These are phyloP conservation scores for Onychostoma macrolepis DNA, from an alignment of 2,113 vertebrate species.

Conservation along the genomic window DNA sequence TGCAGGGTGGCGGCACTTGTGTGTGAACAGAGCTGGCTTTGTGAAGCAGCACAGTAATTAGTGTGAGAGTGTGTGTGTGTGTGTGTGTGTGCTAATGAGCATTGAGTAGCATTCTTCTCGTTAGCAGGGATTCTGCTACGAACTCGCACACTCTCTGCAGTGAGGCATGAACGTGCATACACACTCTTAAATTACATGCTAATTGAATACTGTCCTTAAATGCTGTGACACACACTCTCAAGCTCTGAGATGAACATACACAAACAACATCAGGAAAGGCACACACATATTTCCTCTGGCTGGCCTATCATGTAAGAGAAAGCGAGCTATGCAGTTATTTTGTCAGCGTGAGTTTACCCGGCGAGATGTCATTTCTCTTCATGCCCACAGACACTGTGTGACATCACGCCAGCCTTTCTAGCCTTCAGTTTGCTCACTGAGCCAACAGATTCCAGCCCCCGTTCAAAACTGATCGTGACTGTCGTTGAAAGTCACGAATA, in stretches of 20 bases:
- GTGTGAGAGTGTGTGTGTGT: constrained; percentile 35
- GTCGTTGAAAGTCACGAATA: neutral
- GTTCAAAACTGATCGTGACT: neutral
- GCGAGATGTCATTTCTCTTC: constrained; percentile 50
- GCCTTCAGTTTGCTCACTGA: constrained; percentile 33
- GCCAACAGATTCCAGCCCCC: neutral
- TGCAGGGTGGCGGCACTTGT: constrained; percentile 62
- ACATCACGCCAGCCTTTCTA: constrained; percentile 29
- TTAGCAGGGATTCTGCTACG: constrained; percentile 43
- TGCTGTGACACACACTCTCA: constrained; percentile 47
- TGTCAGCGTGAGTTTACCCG: constrained; percentile 44
- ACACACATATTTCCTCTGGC: constrained; percentile 25
- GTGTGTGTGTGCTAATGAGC: constrained; percentile 51
- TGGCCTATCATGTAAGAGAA: constrained; percentile 27
- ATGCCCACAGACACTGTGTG: constrained; percentile 31
- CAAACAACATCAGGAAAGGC: constrained; percentile 47
- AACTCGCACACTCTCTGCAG: constrained; percentile 44
- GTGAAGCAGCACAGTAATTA: constrained; percentile 64
- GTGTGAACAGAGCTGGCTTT: constrained; percentile 75
- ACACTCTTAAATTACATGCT: constrained; percentile 46
- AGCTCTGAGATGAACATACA: constrained; percentile 46
- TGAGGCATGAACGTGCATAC: constrained; percentile 28
- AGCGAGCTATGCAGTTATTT: constrained; percentile 49
- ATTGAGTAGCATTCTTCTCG: constrained; percentile 46
- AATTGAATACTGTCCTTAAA: constrained; percentile 50